phyloP scores from a whole-genome alignment of 2,888 invertebrate genomes.

The Thelaira solivaga region DNA sequence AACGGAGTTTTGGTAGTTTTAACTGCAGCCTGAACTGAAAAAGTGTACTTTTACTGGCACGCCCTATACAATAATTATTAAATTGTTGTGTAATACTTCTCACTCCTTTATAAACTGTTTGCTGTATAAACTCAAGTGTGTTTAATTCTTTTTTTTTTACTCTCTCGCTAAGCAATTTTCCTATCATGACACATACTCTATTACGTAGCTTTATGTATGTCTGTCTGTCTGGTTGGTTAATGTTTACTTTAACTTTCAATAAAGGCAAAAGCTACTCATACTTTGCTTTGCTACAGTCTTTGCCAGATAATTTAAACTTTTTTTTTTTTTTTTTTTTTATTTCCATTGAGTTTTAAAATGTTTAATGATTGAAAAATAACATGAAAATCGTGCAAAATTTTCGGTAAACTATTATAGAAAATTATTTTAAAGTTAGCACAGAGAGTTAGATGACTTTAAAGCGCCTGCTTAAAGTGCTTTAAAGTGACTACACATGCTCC shows the following conservation, averaged over 20 bases:
- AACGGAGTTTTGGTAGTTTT: too few relatives aligned
- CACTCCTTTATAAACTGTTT: conserved; percentile 15
- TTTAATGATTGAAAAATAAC: conserved; percentile 70
- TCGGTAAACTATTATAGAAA: conserved; percentile 58
- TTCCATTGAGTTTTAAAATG: conserved; percentile 52
- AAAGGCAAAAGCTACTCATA: not conserved
- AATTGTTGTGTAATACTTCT: not conserved
- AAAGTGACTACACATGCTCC: conserved; percentile 1
- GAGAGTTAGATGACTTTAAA: conserved; percentile 48
- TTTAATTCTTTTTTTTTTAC: conserved; percentile 18
- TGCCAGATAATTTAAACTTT: conserved; percentile 38
- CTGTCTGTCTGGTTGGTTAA: conserved; percentile 40
- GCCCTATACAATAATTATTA: too few relatives aligned
- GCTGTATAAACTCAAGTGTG: too few relatives aligned
- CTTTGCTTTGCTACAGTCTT: not conserved
- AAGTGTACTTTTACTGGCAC: too few relatives aligned
- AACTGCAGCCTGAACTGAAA: too few relatives aligned
- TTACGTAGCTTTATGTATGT: conserved; percentile 51
- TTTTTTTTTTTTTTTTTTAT: not conserved
- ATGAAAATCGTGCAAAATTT: conserved; percentile 73
- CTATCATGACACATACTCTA: conserved; percentile 65
- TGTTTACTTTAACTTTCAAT: conserved; percentile 4
- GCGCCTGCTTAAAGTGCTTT: conserved; percentile 46
- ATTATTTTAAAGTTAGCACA: conserved; percentile 56
- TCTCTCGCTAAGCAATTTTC: conserved; percentile 62